A percentile compares a stretch with the other conserved stretches of the same genome.
Evolutionary conservation across 2,888 invertebrate genomes (phyloP).

Genomic region (Pseudococcus longispinus): DNA sequence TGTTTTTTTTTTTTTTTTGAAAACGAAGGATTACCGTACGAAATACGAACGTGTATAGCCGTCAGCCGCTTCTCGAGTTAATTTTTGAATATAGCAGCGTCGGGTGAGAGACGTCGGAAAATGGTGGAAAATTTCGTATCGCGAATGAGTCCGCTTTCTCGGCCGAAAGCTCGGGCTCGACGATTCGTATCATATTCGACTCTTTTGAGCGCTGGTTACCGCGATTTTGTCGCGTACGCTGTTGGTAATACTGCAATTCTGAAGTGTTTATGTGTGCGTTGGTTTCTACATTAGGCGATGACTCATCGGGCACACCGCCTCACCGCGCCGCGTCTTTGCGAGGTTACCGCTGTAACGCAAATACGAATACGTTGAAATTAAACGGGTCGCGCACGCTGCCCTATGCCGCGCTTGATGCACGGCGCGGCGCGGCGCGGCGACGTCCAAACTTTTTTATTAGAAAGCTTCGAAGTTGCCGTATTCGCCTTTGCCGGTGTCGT

Average conservation of each 20-base stretch:
- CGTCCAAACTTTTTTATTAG: not conserved
- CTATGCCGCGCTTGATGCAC: not conserved
- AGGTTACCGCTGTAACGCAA: not conserved
- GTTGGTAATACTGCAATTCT: not conserved
- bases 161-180: not conserved
- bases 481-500: too few species aligned
- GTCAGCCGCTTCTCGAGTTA: too few species aligned
- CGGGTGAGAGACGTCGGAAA: not conserved
- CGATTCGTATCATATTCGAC: not conserved
- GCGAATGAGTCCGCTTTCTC: not conserved
- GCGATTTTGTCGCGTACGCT: not conserved
- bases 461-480: not conserved
- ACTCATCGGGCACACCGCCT: not conserved
- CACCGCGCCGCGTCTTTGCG: not conserved
- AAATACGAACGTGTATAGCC: too few species aligned
- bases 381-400: not conserved
- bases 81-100: not conserved
- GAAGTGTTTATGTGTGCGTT: not conserved
- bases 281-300: conserved; percentile 28
- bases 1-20: too few species aligned
- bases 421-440: not conserved
- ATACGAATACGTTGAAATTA: not conserved
- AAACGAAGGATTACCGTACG: too few species aligned
- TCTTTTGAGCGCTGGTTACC: not conserved
- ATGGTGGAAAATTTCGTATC: not conserved